A percentile compares a stretch with the other conserved stretches of the same genome.
These are phyloP conservation scores for Amphiura filiformis DNA, from an alignment of 35 echinoderm and acorn worm genomes.

Conservation along the genomic window DNA sequence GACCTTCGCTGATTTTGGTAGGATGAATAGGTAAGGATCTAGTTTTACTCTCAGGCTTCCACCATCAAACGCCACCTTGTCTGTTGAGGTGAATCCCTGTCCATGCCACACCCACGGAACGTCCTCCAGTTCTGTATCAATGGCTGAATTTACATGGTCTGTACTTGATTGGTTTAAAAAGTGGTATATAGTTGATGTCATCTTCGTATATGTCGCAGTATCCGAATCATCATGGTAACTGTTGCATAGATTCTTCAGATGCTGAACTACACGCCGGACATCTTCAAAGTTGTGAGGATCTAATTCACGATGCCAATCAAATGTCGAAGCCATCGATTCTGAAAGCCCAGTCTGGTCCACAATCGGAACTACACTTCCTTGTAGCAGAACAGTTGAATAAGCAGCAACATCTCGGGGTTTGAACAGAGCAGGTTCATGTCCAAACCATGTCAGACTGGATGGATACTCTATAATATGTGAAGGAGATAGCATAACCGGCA, in stretches of 20 bases:
- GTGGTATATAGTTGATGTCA: not conserved
- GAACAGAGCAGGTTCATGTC: not conserved
- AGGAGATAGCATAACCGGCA: not conserved
- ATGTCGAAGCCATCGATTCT: not conserved
- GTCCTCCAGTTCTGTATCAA: not conserved
- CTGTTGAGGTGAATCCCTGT: conserved; percentile 18
- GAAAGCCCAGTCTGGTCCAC: not conserved
- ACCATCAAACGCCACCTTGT: conserved; percentile 25
- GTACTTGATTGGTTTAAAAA: not conserved
- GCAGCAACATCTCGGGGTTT: not conserved
- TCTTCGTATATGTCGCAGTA: not conserved
- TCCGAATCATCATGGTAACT: not conserved
- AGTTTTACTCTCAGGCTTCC: not conserved
- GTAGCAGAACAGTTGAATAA: not conserved
- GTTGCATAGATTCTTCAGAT: conserved; percentile 16
- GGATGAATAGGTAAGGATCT: conserved; percentile 9
- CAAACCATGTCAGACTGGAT: not conserved
- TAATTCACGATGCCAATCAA: not conserved
- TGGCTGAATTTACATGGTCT: not conserved
- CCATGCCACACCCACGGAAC: conserved; percentile 39
- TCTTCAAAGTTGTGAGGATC: not conserved
- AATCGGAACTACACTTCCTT: conserved; percentile 9
- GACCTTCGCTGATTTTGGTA: not conserved
- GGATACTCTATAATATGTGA: not conserved
- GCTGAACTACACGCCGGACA: not conserved